These are phyloP conservation scores for Drosophila sulfurigaster DNA, from an alignment of 1,140 invertebrate species.

Conservation along the genomic window DNA sequence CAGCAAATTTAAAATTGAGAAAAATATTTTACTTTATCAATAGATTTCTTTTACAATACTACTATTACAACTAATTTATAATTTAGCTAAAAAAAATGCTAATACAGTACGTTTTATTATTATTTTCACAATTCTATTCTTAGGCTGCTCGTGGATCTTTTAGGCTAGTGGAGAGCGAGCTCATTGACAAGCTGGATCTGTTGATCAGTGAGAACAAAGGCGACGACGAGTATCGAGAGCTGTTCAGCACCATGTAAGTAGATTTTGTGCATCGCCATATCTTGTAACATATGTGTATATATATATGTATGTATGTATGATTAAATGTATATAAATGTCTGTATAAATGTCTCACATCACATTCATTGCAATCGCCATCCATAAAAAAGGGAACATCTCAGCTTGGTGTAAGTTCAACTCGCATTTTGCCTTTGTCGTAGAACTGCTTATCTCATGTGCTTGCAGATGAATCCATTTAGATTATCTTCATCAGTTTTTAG, in stretches of 20 bases:
- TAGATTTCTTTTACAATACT: no score
- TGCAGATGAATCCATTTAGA: background rate
- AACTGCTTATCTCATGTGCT: background rate
- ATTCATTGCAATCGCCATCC: slow-evolving; percentile 75
- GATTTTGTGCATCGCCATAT: slow-evolving; percentile 6
- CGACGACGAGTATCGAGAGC: slow-evolving; percentile 95
- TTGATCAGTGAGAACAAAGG: slow-evolving; percentile 97
- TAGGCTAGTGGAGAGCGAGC: slow-evolving; percentile 94
- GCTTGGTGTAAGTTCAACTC: slow-evolving; percentile 92
- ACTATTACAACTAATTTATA: no score
- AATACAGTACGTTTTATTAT: background rate
- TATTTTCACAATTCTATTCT: background rate
- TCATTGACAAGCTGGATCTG: slow-evolving; percentile 97
- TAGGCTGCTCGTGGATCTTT: slow-evolving; percentile 87
- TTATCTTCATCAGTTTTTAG: background rate
- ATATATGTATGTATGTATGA: slow-evolving; percentile 48
- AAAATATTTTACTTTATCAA: no score
- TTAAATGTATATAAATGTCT: slow-evolving; percentile 60
- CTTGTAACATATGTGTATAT: slow-evolving; percentile 17
- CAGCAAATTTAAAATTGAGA: no score
- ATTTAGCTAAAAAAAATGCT: no score
- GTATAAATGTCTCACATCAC: slow-evolving; percentile 71
- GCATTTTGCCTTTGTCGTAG: slow-evolving; percentile 49
- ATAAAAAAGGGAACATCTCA: slow-evolving; percentile 93
- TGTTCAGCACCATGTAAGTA: slow-evolving; percentile 97